phyloP scores from a whole-genome alignment of 92 coral and sea anemone genomes.

The Hydrozoanthus gracilis region DNA sequence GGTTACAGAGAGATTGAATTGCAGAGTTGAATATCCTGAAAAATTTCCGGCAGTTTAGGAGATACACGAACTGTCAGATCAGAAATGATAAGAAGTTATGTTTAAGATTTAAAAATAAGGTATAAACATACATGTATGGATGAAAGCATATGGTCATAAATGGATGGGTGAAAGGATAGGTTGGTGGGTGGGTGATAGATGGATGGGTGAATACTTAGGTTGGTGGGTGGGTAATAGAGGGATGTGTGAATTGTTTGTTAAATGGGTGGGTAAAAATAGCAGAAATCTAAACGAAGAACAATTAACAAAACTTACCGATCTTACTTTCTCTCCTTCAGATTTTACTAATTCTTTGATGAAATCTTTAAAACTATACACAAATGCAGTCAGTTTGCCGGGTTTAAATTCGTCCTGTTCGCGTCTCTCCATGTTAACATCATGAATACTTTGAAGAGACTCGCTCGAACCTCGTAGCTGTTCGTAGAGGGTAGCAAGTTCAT shows the following conservation, averaged over 20 bases:
- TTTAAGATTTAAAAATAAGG: not conserved
- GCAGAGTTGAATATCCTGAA: too few species aligned
- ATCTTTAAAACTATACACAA: constrained; percentile 79
- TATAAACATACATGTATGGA: not conserved
- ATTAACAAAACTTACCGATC: constrained; percentile 59
- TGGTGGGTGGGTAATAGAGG: not conserved
- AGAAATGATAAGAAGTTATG: too few species aligned
- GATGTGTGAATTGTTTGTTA: not conserved
- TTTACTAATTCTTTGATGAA: constrained; percentile 68
- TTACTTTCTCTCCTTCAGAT: constrained; percentile 46
- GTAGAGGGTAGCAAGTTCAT: constrained; percentile 72
- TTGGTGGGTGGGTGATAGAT: not conserved
- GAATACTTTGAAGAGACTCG: constrained; percentile 59
- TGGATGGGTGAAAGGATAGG: not conserved
- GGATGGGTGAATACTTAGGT: not conserved
- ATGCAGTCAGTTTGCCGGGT: constrained; percentile 78
- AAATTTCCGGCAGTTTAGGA: too few species aligned
- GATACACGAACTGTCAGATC: too few species aligned
- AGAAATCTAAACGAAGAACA: not conserved
- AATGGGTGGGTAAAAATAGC: not conserved
- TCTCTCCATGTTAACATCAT: constrained; percentile 59
- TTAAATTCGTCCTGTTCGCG: constrained; percentile 49
- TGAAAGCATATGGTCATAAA: not conserved
- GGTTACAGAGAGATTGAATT: not conserved
- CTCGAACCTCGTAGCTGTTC: constrained; percentile 75